Conservation (phyloP, 2,888 invertebrate genomes). For the Crocallis elinguaria region DNA sequence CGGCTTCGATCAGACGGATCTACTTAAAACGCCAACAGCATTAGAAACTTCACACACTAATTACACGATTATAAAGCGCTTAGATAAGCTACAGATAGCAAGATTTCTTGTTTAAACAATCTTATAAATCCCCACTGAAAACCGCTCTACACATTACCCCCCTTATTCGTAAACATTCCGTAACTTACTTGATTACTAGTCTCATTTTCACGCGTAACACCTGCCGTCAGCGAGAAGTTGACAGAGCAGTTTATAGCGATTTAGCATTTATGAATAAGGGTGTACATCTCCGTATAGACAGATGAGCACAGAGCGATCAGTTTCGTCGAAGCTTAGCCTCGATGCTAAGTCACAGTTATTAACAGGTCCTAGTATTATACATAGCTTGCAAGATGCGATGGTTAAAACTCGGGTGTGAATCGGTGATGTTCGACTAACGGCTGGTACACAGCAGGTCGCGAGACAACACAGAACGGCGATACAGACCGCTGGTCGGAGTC, state of each 20-base stretch:
- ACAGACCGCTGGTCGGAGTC: slow-evolving; percentile 77
- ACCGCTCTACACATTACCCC: neutral
- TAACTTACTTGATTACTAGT: too few relatives aligned
- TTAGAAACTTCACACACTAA: slow-evolving; percentile 13
- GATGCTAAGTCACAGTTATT: too few relatives aligned
- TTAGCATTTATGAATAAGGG: too few relatives aligned
- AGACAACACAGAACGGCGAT: slow-evolving; percentile 77
- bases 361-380: too few relatives aligned
- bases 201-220: too few relatives aligned
- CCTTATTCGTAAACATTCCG: too few relatives aligned
- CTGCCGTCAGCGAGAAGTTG: too few relatives aligned
- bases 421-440: slow-evolving; percentile 1
- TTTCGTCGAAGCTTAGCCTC: too few relatives aligned
- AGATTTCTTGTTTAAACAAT: neutral
- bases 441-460: slow-evolving; percentile 62
- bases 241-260: too few relatives aligned
- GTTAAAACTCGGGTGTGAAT: neutral
- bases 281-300: too few relatives aligned
- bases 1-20: slow-evolving; percentile 4
- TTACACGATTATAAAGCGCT: slow-evolving; percentile 10
- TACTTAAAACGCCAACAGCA: neutral
- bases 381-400: too few relatives aligned
- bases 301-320: too few relatives aligned
- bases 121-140: neutral
- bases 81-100: slow-evolving; percentile 14